Evolutionary conservation across 1,140 invertebrate species (phyloP).

Genomic region (Conopomorpha cramerella): DNA sequence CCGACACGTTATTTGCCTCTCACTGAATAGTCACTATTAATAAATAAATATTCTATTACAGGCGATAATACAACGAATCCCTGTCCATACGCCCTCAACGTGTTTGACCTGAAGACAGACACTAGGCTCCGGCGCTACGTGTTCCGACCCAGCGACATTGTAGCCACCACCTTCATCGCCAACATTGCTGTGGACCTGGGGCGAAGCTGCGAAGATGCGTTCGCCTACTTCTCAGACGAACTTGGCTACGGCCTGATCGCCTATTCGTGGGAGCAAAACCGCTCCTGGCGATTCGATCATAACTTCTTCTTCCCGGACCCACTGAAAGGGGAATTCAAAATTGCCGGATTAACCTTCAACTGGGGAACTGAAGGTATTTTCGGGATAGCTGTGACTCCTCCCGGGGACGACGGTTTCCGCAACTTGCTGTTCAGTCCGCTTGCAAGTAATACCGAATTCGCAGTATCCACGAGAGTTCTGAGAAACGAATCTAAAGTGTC

Average conservation of each 20-base stretch:
- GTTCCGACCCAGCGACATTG: slow-evolving; percentile 72
- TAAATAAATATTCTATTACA: slow-evolving; percentile 15
- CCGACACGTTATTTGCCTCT: too few relatives aligned
- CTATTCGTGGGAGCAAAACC: slow-evolving; percentile 75
- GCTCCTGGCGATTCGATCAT: slow-evolving; percentile 76
- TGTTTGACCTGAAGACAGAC: slow-evolving; percentile 77
- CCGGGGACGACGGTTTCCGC: slow-evolving; percentile 67
- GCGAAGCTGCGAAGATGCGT: slow-evolving; percentile 74
- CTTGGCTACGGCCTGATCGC: slow-evolving; percentile 78
- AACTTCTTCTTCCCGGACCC: slow-evolving; percentile 81
- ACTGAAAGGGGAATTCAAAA: slow-evolving; percentile 75
- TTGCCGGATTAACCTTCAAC: slow-evolving; percentile 79
- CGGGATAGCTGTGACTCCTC: slow-evolving; percentile 72
- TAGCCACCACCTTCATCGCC: slow-evolving; percentile 77
- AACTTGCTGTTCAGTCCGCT: slow-evolving; percentile 78
- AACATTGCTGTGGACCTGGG: slow-evolving; percentile 81
- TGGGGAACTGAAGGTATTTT: slow-evolving; percentile 83
- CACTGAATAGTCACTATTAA: too few relatives aligned
- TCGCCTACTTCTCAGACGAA: slow-evolving; percentile 81
- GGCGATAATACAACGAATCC: slow-evolving; percentile 64
- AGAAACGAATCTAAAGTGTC: slow-evolving; percentile 68
- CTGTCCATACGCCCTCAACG: slow-evolving; percentile 74
- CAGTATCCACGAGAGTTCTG: slow-evolving; percentile 74
- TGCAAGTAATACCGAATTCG: slow-evolving; percentile 75
- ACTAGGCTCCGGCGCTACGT: slow-evolving; percentile 71